Percentiles rank a stretch among this genome's conserved stretches.
These are phyloP conservation scores for Lota lota DNA, from an alignment of 2,113 vertebrate species.

Conservation along the genomic window DNA sequence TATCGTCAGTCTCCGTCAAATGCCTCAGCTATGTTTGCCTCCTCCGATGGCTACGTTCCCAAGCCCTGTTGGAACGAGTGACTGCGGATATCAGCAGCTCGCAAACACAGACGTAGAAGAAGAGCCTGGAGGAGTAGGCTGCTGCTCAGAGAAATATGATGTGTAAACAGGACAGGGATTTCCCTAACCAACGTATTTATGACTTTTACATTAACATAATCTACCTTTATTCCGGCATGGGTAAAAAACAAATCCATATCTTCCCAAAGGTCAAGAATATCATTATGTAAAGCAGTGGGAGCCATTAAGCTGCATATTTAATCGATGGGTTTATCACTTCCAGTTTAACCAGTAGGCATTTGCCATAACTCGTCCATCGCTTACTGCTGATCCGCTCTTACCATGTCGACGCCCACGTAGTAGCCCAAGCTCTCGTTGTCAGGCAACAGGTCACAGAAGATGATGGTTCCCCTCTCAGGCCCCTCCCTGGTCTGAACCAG, in stretches of 20 bases:
- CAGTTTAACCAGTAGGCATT: too few relatives aligned
- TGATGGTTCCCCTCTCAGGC: conserved; percentile 91
- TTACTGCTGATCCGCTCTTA: conserved; percentile 62
- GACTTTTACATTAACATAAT: conserved; percentile 15
- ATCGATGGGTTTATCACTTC: too few relatives aligned
- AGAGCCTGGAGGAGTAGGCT: conserved; percentile 1
- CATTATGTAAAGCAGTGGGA: too few relatives aligned
- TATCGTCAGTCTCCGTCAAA: conserved; percentile 64
- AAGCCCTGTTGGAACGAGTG: conserved; percentile 56
- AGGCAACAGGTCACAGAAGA: conserved; percentile 94
- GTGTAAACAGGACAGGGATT: too few relatives aligned
- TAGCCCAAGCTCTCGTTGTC: conserved; percentile 94
- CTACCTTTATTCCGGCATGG: background rate
- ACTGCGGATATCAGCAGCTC: conserved; percentile 50
- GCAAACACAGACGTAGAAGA: conserved; percentile 19
- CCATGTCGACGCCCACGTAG: conserved; percentile 98
- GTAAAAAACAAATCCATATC: background rate
- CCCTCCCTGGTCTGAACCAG: conserved; percentile 90
- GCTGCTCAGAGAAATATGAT: background rate
- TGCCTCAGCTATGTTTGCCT: conserved; percentile 57
- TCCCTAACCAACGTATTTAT: too few relatives aligned
- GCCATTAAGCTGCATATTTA: too few relatives aligned
- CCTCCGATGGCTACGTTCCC: conserved; percentile 47
- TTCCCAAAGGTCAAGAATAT: background rate
- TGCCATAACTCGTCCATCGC: background rate